Percentiles rank a stretch among this genome's conserved stretches.
These are phyloP conservation scores for Branchellion lobata DNA, from an alignment of 2,888 invertebrate species.

Conservation along the genomic window DNA sequence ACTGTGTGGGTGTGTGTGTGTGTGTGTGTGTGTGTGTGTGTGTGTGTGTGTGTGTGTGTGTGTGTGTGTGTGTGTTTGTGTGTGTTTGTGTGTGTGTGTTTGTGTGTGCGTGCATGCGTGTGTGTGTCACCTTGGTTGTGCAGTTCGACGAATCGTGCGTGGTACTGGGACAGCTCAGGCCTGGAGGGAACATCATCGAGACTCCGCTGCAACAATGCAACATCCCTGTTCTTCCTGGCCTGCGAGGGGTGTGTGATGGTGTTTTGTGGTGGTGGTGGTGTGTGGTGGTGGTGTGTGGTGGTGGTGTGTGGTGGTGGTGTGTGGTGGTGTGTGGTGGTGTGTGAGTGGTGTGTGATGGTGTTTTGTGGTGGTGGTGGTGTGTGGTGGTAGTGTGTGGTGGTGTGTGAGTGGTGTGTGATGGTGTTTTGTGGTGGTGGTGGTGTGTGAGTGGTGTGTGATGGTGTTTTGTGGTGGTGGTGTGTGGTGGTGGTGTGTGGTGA, in stretches of 20 bases:
- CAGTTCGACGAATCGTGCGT: conserved; percentile 88
- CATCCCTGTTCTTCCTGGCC: conserved; percentile 67
- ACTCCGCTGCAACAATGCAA: conserved; percentile 78
- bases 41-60: conserved; percentile 1
- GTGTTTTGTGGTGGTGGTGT: too few relatives aligned
- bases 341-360: too few relatives aligned
- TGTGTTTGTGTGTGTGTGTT: conserved; percentile 1
- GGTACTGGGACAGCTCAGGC: conserved; percentile 90
- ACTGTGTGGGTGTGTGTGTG: conserved; percentile 6
- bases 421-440: too few relatives aligned
- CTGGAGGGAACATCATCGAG: conserved; percentile 89
- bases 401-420: too few relatives aligned
- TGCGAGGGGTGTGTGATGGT: too few relatives aligned
- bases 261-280: too few relatives aligned
- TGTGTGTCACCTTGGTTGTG: conserved; percentile 72
- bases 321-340: not conserved
- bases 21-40: conserved; percentile 7
- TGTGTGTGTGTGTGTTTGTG: conserved; percentile 70
- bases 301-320: too few relatives aligned
- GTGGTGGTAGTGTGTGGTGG: too few relatives aligned
- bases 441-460: too few relatives aligned
- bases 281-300: too few relatives aligned
- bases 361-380: too few relatives aligned
- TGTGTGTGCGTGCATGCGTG: not conserved
- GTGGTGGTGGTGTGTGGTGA: too few relatives aligned